Base-by-base conservation (phyloP, 2,797 vertebrate genomes). In the Lepidocolaptes lacrymiger region DNA sequence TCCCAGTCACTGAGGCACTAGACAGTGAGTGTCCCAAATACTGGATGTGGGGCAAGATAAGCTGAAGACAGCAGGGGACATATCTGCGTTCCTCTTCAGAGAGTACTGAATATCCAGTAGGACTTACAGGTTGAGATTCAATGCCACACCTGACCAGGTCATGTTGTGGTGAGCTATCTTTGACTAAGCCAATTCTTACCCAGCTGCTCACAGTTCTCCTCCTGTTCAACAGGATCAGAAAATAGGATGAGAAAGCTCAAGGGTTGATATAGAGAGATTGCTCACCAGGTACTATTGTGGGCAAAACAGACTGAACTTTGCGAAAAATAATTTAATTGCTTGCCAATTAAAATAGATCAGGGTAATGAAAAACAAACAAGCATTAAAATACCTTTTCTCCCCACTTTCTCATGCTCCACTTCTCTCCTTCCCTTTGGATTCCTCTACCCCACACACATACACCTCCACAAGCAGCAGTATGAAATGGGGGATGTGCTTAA, bases 401-500 rank as follows among this genome's bases (percentile, higher is more conserved):
- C 13, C 34, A 16, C 14, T 22, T 68, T 49, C 64, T 37, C 9
- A 28, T 28, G n/a, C 7, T 68, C 20, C 36, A 4, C 34, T 28
- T 49, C 26, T 22, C 14, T 68, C 46, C 34, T 68, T 36, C 30
- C 16, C 36, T 83, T 74, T 69, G 32, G 15, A 59, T 28, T 68
- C 6, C 6, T 64, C 36, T 32, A 27, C 14, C 3, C 10, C 12
- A 2, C 7, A 9, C 5, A 15, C n/a, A 19, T 7, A 15, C 28
- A 19, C 10, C 17, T 44, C 27, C 21, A 23, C 24, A 43, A 2
- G 15, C 36, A 59, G 17, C 43, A 68, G 4, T n/a, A 12, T 30
- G 37, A 34, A 28, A 8, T 14, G 28, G 23, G 44, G 6, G 10
- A 2, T 5, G 16, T 1, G 0, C 6, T 63, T 49, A 34, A 2